A percentile compares a stretch with the other conserved stretches of the same genome.
phyloP scores from a whole-genome alignment of 1,140 invertebrate genomes.

The Campoletis sonorensis region DNA sequence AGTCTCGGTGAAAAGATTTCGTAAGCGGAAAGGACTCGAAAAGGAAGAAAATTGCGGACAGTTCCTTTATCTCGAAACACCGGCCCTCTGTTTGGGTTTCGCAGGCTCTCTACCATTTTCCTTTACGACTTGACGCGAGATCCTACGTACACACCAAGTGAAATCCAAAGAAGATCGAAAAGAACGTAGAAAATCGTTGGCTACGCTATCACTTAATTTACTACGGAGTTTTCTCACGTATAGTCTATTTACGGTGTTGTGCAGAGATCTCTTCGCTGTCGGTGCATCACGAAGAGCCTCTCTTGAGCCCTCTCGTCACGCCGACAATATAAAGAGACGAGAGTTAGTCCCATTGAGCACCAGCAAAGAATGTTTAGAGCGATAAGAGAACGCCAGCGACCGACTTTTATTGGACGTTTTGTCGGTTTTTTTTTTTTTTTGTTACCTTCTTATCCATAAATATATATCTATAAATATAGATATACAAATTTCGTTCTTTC shows the following conservation, averaged over 20 bases:
- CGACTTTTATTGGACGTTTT: slow-evolving; percentile 51
- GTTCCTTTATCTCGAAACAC: slow-evolving; percentile 51
- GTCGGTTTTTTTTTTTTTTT: slow-evolving; percentile 58
- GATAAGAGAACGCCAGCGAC: slow-evolving; percentile 58
- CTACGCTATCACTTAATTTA: slow-evolving; percentile 51
- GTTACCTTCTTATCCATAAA: neutral
- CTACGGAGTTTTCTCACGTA: slow-evolving; percentile 55
- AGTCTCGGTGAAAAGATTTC: slow-evolving; percentile 7
- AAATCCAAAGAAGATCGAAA: slow-evolving; percentile 34
- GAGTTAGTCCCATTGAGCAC: slow-evolving; percentile 40
- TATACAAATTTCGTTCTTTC: neutral
- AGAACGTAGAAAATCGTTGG: slow-evolving; percentile 41
- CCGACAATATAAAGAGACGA: slow-evolving; percentile 30
- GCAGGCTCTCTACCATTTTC: slow-evolving; percentile 38
- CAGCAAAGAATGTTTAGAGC: slow-evolving; percentile 59
- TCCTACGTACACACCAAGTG: slow-evolving; percentile 64
- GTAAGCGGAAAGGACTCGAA: neutral
- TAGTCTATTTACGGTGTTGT: slow-evolving; percentile 2
- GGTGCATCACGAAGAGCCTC: slow-evolving; percentile 35
- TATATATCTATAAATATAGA: neutral
- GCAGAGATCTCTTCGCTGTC: slow-evolving; percentile 9
- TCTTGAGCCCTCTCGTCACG: slow-evolving; percentile 42
- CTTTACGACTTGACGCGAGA: slow-evolving; percentile 58
- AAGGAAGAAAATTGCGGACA: slow-evolving; percentile 50
- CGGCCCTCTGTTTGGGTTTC: slow-evolving; percentile 59